Conservation (phyloP, 1,140 invertebrate species). For the Chelonus insularis region DNA sequence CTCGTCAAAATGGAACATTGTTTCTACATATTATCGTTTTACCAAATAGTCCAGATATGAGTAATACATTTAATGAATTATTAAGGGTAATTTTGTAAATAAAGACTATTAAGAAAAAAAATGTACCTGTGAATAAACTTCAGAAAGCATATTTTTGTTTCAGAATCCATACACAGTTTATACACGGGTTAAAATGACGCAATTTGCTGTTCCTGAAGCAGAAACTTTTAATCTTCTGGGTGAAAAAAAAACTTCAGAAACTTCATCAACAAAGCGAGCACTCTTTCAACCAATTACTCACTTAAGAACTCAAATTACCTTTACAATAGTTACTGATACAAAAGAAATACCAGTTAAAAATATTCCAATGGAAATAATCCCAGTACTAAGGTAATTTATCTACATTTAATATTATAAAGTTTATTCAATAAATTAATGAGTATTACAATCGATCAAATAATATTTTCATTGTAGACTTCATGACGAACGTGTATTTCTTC, state of each 20-base stretch:
- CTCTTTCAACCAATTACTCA: slow-evolving; percentile 60
- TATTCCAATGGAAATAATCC: slow-evolving; percentile 66
- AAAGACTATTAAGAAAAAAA: not conserved
- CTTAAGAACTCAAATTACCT: slow-evolving; percentile 64
- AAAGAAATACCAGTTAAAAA: slow-evolving; percentile 64
- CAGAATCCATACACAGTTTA: slow-evolving; percentile 62
- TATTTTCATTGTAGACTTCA: too few species aligned
- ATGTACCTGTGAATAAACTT: slow-evolving; percentile 14
- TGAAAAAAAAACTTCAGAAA: slow-evolving; percentile 44
- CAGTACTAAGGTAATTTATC: slow-evolving; percentile 65
- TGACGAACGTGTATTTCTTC: slow-evolving; percentile 73
- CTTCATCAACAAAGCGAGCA: slow-evolving; percentile 25
- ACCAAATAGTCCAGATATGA: slow-evolving; percentile 51
- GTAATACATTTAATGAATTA: slow-evolving; percentile 51
- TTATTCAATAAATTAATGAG: not conserved
- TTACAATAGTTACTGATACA: slow-evolving; percentile 69
- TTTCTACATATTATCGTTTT: slow-evolving; percentile 69
- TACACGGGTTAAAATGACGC: slow-evolving; percentile 67
- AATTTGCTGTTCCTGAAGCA: slow-evolving; percentile 72
- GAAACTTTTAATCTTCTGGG: slow-evolving; percentile 75
- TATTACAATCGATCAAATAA: not conserved
- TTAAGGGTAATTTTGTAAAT: slow-evolving; percentile 43
- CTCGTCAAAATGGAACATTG: slow-evolving; percentile 76
- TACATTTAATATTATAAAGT: slow-evolving; percentile 20
- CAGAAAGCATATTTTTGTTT: slow-evolving; percentile 35